These are phyloP conservation scores for Drosophila nr. perissopoda DNA, from an alignment of 2,888 invertebrate genomes.

Conservation along the genomic window DNA sequence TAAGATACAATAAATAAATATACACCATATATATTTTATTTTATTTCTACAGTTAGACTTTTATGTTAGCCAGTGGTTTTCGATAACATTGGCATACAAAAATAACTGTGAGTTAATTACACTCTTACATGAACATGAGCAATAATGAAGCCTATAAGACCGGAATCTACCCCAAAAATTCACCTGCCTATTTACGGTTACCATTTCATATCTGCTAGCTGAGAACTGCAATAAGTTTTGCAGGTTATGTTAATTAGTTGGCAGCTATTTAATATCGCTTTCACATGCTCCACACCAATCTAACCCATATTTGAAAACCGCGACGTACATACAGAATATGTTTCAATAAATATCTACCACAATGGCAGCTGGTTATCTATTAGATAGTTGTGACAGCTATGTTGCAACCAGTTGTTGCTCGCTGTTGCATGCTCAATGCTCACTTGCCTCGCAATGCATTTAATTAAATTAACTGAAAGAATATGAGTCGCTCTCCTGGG, in stretches of 20 bases:
- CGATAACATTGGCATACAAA: neutral
- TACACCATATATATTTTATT: neutral
- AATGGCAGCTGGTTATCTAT: slow-evolving; percentile 47
- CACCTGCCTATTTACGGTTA: neutral
- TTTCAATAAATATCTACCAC: neutral
- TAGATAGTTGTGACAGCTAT: slow-evolving; percentile 65
- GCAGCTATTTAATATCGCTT: neutral
- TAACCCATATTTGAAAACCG: neutral
- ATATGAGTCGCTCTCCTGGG: slow-evolving; percentile 25
- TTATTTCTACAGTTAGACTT: neutral
- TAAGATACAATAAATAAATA: neutral
- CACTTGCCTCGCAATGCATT: slow-evolving; percentile 34
- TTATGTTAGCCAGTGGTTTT: neutral
- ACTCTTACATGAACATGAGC: neutral
- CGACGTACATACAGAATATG: neutral
- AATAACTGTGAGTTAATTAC: neutral
- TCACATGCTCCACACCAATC: neutral
- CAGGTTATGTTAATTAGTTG: neutral
- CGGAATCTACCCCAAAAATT: neutral
- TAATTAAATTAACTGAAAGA: slow-evolving; percentile 71
- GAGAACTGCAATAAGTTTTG: neutral
- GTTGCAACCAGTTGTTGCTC: slow-evolving; percentile 25
- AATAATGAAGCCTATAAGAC: neutral
- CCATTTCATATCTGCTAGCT: neutral
- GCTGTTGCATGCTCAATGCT: slow-evolving; percentile 18